These are phyloP conservation scores for Phrynocephalus vlangalii DNA, from an alignment of 2,797 vertebrate species.

Conservation along the genomic window DNA sequence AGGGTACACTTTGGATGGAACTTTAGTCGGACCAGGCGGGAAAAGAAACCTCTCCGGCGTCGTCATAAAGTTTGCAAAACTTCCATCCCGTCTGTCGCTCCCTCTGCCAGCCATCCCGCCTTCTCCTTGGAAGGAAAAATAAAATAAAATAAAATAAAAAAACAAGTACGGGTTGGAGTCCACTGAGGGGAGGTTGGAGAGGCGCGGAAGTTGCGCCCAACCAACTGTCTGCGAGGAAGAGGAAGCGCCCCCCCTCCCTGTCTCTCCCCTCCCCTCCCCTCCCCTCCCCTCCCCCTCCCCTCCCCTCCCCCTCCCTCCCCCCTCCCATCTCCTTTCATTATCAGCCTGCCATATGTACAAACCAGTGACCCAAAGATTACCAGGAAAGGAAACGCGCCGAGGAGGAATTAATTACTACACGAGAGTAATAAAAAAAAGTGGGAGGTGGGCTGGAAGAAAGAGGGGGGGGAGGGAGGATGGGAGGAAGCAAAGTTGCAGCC, in stretches of 20 bases:
- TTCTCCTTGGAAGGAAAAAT: slow-evolving; percentile 7
- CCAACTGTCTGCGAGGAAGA: slow-evolving; percentile 17
- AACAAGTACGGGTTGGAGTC: slow-evolving; percentile 23
- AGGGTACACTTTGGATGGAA: too few species aligned
- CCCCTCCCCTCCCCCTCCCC: background rate
- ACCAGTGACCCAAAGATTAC: slow-evolving; percentile 73
- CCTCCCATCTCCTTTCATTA: slow-evolving; percentile 30
- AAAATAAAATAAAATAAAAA: background rate
- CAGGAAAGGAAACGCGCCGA: slow-evolving; percentile 63
- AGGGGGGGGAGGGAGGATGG: background rate
- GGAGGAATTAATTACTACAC: slow-evolving; percentile 68
- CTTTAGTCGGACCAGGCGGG: background rate
- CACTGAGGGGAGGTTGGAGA: background rate
- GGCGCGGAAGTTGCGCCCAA: slow-evolving; percentile 32
- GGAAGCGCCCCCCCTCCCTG: background rate
- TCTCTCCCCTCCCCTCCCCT: too few species aligned
- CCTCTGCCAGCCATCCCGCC: background rate
- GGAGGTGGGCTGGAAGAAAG: background rate
- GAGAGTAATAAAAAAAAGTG: slow-evolving; percentile 50
- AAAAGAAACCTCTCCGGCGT: background rate
- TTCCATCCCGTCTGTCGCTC: too few species aligned
- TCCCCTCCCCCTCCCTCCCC: background rate
- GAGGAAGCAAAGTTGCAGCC: slow-evolving; percentile 59
- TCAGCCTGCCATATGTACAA: slow-evolving; percentile 73
- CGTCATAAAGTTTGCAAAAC: too few species aligned